Conservation (phyloP, 2,797 vertebrate species). For the Melanotaenia parkinsoni region DNA sequence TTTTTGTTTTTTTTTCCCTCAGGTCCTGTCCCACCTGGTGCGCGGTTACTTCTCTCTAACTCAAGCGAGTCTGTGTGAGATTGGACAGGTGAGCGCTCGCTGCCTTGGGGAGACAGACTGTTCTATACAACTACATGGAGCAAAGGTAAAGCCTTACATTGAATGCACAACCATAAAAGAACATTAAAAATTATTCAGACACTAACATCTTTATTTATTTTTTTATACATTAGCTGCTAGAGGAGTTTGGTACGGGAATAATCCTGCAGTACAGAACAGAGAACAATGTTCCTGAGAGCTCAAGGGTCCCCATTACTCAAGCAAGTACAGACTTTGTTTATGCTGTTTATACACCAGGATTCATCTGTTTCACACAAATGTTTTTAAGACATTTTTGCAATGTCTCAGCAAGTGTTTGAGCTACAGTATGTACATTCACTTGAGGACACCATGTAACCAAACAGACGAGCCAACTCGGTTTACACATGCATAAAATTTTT, state of each 20-base stretch:
- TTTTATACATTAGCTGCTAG: slow-evolving; percentile 84
- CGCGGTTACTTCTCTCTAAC: slow-evolving; percentile 91
- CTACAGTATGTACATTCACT: not conserved
- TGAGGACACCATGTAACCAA: not conserved
- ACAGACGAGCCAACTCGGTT: no score
- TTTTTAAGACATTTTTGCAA: not conserved
- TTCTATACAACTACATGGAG: slow-evolving; percentile 93
- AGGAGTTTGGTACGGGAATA: slow-evolving; percentile 92
- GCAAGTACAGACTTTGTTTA: slow-evolving; percentile 66
- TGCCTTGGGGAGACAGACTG: slow-evolving; percentile 91
- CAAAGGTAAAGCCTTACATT: slow-evolving; percentile 85
- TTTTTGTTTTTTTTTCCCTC: not conserved
- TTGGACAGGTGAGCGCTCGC: slow-evolving; percentile 89
- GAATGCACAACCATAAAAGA: not conserved
- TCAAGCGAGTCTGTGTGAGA: slow-evolving; percentile 86
- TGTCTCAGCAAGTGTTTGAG: not conserved
- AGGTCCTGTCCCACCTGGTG: slow-evolving; percentile 93
- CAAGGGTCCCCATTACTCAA: slow-evolving; percentile 84
- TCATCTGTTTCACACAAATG: not conserved
- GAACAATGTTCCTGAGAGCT: slow-evolving; percentile 68
- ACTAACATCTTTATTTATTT: not conserved
- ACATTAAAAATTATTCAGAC: not conserved
- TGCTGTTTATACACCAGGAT: not conserved
- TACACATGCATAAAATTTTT: no score
- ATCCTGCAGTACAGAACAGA: slow-evolving; percentile 92